Conservation (phyloP, 2,797 vertebrate genomes). For the Tokudaia muenninki region DNA sequence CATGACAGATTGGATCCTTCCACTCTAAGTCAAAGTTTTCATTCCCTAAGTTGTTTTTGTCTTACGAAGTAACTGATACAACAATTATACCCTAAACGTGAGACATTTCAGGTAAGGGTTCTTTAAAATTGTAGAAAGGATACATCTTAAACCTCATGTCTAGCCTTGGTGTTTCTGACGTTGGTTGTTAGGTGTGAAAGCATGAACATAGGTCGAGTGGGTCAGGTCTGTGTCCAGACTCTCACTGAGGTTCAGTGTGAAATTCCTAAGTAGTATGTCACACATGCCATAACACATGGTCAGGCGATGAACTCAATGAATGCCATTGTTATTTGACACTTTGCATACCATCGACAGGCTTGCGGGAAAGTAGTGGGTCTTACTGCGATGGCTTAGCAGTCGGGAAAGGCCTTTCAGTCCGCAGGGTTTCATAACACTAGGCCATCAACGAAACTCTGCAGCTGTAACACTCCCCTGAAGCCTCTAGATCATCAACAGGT, state of each 20-base stretch:
- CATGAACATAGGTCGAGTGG: background rate
- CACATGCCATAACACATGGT: background rate
- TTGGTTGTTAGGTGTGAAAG: background rate
- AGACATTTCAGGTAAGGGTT: background rate
- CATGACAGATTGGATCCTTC: background rate
- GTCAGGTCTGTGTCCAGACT: background rate
- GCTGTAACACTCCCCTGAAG: background rate
- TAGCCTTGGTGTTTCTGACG: background rate
- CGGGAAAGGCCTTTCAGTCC: background rate
- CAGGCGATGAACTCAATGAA: background rate
- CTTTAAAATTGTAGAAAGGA: background rate
- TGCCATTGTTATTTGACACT: background rate
- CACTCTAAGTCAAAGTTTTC: background rate
- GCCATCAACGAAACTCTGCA: background rate
- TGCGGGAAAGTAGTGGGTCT: accelerated
- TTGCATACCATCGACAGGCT: background rate
- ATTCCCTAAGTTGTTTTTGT: background rate
- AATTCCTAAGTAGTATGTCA: background rate
- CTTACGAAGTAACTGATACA: background rate
- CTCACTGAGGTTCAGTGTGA: background rate
- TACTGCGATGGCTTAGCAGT: background rate
- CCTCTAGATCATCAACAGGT: background rate
- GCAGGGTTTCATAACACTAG: background rate
- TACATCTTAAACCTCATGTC: background rate
- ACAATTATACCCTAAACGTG: background rate